Base-by-base conservation (phyloP, 2,797 vertebrate genomes). In the Halcyon leucocephala region DNA sequence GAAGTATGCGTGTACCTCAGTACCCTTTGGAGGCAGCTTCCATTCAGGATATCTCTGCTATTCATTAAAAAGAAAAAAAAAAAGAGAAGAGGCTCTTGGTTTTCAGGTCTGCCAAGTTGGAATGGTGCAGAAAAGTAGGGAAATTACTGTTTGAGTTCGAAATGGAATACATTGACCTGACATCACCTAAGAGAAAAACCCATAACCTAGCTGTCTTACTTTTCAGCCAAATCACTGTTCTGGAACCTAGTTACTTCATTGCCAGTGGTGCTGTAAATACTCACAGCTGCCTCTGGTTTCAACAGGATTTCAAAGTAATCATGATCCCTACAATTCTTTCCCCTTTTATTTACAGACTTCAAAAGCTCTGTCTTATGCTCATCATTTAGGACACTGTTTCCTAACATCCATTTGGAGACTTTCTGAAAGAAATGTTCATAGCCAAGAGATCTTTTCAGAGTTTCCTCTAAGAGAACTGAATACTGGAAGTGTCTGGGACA, bases 171-270 rank as follows among this genome's bases (percentile, higher is more conserved):
- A 90, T 14, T 94, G 72, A 62, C 42, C 72, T 78, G 61, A 52
- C 39, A 58, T 10, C 31, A 81, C 76, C 80, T 52, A 62, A 69
- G 81, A 82, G 66, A 94, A 58, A 72, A 91, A 81, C 51, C 42
- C 39, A 85, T 62, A 84, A 79, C 31, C 9, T 69, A 83, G 62
- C 54, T 85, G n/a, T 48, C 46, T 3, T 95, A 48, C 74, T 95
- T 94, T 91, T 88, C 89, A 88, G 84, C 73, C 91, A 90, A 95
- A 83, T 90, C 85, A 69, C 62, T 90, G 22, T 58, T 94, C 69
- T 91, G 84, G 82, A 79, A 95, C 85, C 91, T 94, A 86, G 91
- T 92, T 93, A 92, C 87, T 96, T 96, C 89, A 88, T 96, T 97
- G 79, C 82, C 35, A 79, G 73, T 65, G 54, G 51, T 94, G 85